These are phyloP conservation scores for Opisthograptis luteolata DNA, from an alignment of 2,888 invertebrate genomes.

Conservation along the genomic window DNA sequence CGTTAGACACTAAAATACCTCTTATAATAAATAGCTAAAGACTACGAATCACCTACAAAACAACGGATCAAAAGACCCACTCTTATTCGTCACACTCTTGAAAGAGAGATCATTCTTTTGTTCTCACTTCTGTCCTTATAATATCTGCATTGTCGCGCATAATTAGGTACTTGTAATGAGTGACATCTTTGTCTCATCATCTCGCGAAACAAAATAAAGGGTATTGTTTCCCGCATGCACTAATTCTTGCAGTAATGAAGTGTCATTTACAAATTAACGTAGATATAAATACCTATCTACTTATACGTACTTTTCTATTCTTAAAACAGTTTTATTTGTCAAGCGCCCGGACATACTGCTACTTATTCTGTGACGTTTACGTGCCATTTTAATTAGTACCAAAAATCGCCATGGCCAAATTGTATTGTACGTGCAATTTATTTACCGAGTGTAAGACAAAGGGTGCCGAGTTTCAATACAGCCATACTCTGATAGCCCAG, in stretches of 20 bases:
- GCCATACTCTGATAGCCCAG: conserved; percentile 39
- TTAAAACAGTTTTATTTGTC: too few relatives aligned
- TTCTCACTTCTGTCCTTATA: not conserved
- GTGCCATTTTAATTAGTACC: conserved; percentile 8
- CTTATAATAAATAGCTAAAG: too few relatives aligned
- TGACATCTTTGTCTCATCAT: conserved; percentile 34
- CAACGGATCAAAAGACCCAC: too few relatives aligned
- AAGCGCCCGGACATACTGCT: not conserved
- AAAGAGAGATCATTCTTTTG: conserved; percentile 17
- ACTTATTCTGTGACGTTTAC: conserved; percentile 7
- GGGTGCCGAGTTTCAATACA: conserved; percentile 47
- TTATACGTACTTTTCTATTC: too few relatives aligned
- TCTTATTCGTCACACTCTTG: too few relatives aligned
- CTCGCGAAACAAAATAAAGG: conserved; percentile 43
- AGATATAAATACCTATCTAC: too few relatives aligned
- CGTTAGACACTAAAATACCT: too few relatives aligned
- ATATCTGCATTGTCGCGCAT: conserved; percentile 2
- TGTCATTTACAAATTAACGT: conserved; percentile 56
- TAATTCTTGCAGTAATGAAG: conserved; percentile 20
- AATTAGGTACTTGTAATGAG: conserved; percentile 20
- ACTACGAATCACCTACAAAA: too few relatives aligned
- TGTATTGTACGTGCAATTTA: conserved; percentile 35
- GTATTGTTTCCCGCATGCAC: conserved; percentile 43
- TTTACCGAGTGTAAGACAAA: conserved; percentile 56
- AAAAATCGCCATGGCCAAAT: conserved; percentile 8